Base-by-base conservation (phyloP, 2,888 invertebrate species). In the Amphipyra tragopoginis region DNA sequence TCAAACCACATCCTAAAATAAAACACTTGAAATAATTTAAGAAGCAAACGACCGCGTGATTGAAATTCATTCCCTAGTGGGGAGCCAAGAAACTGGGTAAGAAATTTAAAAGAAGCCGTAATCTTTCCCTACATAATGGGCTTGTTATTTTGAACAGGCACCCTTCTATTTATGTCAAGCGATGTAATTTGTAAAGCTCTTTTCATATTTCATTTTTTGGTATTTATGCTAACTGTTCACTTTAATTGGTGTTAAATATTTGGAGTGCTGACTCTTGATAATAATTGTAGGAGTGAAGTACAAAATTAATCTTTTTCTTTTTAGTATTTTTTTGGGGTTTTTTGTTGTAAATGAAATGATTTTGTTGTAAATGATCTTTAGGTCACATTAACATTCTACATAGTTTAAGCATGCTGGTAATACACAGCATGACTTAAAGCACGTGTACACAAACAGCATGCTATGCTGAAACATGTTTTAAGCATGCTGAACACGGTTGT, bases 81-180 rank as follows among this genome's bases (percentile, higher is more conserved):
- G 34, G 34, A n/a, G n/a, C n/a, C n/a, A n/a, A n/a, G n/a, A n/a
- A n/a, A 14, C 40, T 44, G 21, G 11, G 38, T n/a, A 36, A 50
- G 34, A 60, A 33, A 42, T 55, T 66, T 48, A 34, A 44, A 67
- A 59, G 73, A 38, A 49, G 48, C 11, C 36, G 15, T 67, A 52
- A 73, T 60, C 55, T 60, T 8, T 43, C 11, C 45, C 6, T 29
- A n/a, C 34, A 36, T 61, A 52, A 70, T 52, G 48, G 45, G 0
- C 43, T 56, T 63, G 53, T 74, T 70, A 62, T 70, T 68, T 44
- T 9, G 33, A 34, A 40, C 47, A 5, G 15, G 26, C 43, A 44
- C 29, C 59, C 45, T 38, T 40, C 44, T 62, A 49, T 74, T 61
- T 62, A 53, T 56, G 42, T 50, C 55, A 62, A 70, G 55, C 11